Evolutionary conservation across 2,797 vertebrate genomes (phyloP).

Genomic region (Pteronotus mesoamericanus): DNA sequence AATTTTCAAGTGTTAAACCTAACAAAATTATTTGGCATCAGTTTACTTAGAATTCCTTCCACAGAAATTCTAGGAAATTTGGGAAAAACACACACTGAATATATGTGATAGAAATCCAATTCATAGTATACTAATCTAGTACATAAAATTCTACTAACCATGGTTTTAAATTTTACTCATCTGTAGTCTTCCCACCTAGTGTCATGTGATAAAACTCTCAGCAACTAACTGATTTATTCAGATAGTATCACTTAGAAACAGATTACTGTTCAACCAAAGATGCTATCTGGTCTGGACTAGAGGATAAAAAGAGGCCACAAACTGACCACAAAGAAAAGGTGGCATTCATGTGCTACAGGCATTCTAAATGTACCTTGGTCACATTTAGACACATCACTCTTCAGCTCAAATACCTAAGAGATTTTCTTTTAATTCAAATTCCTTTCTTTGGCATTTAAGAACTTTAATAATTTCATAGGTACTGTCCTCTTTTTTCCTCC

Average conservation of each 20-base stretch:
- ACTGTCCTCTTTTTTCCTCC: not conserved
- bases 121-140: not conserved
- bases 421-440: not conserved
- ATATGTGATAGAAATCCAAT: not conserved
- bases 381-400: not conserved
- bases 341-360: not conserved
- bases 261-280: not conserved
- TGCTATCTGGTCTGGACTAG: not conserved
- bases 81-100: not conserved
- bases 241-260: not conserved
- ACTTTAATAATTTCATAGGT: not conserved
- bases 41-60: not conserved
- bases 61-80: not conserved
- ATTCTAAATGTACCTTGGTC: too few species aligned
- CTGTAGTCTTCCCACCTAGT: not conserved
- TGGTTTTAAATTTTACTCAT: not conserved
- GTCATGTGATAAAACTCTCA: not conserved
- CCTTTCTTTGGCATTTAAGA: not conserved
- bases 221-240: not conserved
- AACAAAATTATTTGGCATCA: not conserved
- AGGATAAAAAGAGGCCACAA: not conserved
- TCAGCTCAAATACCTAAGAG: not conserved
- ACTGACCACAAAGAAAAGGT: not conserved
- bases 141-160: not conserved
- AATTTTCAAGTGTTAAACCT: slow-evolving; percentile 13